Percentiles rank a stretch among this genome's conserved stretches.
phyloP scores from a whole-genome alignment of 2,797 vertebrate genomes.

The Prionace glauca region DNA sequence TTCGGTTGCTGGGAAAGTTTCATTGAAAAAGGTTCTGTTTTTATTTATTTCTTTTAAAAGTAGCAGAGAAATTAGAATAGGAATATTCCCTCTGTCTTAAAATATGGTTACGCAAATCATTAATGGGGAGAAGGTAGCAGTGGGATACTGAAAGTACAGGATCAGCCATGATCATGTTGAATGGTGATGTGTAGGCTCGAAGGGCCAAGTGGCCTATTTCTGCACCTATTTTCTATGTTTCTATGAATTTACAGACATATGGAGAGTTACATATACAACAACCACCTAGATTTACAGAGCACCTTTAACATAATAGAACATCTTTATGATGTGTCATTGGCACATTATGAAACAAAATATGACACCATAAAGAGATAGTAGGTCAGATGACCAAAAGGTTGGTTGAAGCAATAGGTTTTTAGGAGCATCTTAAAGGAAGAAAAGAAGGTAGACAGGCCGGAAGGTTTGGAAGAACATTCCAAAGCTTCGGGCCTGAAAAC shows the following conservation, averaged over 20 bases:
- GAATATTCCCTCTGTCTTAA: neutral
- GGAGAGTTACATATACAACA: neutral
- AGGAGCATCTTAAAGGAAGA: too few species aligned
- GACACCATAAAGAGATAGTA: neutral
- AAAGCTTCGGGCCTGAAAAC: too few species aligned
- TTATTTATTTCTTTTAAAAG: neutral
- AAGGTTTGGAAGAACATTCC: too few species aligned
- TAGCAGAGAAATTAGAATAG: neutral
- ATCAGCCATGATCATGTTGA: too few species aligned
- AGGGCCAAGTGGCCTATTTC: too few species aligned
- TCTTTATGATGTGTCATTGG: neutral
- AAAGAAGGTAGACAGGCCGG: too few species aligned
- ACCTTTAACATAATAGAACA: neutral
- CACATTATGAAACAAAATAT: neutral
- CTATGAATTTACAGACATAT: neutral
- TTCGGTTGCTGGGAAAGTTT: neutral
- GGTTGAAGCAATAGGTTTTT: too few species aligned
- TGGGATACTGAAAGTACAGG: too few species aligned
- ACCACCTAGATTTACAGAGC: neutral
- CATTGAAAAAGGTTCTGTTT: neutral
- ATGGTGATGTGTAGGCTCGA: too few species aligned
- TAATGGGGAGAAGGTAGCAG: neutral
- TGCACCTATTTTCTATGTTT: too few species aligned
- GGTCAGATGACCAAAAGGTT: neutral
- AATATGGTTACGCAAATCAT: neutral